Percentiles rank a stretch among this genome's conserved stretches.
phyloP scores from a whole-genome alignment of 2,113 vertebrate species.

The Callocephalon fimbriatum region DNA sequence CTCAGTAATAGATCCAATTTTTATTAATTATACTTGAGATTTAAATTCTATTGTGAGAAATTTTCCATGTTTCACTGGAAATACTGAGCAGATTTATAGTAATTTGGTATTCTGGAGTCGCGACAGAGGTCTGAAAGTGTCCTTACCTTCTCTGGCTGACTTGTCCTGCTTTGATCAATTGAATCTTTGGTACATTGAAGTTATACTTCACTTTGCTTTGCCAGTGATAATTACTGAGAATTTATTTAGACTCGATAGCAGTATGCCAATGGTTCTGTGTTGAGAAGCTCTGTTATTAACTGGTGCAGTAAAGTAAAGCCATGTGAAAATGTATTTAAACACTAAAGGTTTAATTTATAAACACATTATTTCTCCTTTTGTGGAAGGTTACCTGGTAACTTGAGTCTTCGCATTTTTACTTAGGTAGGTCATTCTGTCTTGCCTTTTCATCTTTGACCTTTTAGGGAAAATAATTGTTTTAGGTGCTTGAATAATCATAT shows the following conservation, averaged over 20 bases:
- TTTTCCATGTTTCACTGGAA: background rate
- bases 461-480: background rate
- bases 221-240: background rate
- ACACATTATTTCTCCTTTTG: background rate
- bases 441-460: background rate
- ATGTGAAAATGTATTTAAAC: background rate
- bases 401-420: background rate
- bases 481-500: background rate
- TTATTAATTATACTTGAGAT: background rate
- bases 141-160: background rate
- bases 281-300: background rate
- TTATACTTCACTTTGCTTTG: background rate
- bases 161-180: background rate
- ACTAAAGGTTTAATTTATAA: background rate
- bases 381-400: background rate
- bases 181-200: background rate
- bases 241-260: background rate
- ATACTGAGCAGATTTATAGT: background rate
- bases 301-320: background rate
- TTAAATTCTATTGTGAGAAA: background rate
- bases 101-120: background rate
- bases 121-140: background rate
- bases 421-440: background rate
- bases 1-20: background rate
- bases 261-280: background rate